phyloP scores from a whole-genome alignment of 2,797 vertebrate species.

The Enteromius afrohamiltoni region DNA sequence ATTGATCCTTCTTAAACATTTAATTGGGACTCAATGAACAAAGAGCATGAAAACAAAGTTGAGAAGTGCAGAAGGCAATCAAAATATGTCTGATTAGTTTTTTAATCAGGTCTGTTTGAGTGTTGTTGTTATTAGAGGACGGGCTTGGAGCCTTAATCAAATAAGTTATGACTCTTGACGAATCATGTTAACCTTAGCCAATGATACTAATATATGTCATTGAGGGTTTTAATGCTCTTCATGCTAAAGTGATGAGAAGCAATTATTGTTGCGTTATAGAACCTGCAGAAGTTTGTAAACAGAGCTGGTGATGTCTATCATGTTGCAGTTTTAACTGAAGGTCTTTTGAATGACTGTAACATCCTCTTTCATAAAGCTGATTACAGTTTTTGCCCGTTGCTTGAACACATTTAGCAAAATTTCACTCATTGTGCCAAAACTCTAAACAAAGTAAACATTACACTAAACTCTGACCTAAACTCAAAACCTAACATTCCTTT shows the following conservation, averaged over 20 bases:
- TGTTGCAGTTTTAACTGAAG: not conserved
- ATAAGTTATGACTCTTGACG: slow-evolving; percentile 56
- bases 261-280: slow-evolving; percentile 34
- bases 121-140: slow-evolving; percentile 71
- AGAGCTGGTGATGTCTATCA: slow-evolving; percentile 16
- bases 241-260: slow-evolving; percentile 27
- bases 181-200: slow-evolving; percentile 68
- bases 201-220: slow-evolving; percentile 56
- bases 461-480: no score
- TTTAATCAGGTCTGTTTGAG: slow-evolving; percentile 70
- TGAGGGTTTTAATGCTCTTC: slow-evolving; percentile 29
- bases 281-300: not conserved
- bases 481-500: no score
- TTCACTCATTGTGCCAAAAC: no score
- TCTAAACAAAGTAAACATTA: no score
- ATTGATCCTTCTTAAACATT: slow-evolving; percentile 54
- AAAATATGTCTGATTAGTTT: slow-evolving; percentile 73
- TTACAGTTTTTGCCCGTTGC: no score
- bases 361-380: not conserved
- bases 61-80: slow-evolving; percentile 68
- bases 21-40: slow-evolving; percentile 41
- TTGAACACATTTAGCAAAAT: no score
- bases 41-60: slow-evolving; percentile 28
- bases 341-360: slow-evolving; percentile 1
- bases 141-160: slow-evolving; percentile 46